Conservation (phyloP, 2,113 vertebrate genomes). For the Gila orcuttii region DNA sequence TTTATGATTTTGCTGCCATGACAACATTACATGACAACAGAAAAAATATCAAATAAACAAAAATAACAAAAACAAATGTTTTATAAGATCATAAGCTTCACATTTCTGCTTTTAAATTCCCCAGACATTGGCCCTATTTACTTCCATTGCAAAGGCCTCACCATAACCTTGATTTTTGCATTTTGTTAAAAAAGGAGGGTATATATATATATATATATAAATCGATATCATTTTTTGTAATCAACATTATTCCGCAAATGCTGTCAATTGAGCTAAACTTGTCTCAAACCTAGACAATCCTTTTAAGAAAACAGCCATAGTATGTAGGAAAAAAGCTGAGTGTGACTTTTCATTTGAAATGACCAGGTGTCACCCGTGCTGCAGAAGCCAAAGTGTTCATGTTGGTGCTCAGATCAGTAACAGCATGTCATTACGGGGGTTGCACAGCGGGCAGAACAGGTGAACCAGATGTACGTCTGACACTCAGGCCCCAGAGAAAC, state of each 20-base stretch:
- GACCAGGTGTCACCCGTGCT: conserved; percentile 26
- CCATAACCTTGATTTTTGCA: background rate
- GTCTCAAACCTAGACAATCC: background rate
- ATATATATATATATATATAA: background rate
- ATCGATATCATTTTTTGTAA: background rate
- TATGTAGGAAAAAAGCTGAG: background rate
- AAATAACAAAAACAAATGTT: background rate
- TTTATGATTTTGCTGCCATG: too few species aligned
- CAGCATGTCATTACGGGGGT: conserved; percentile 44
- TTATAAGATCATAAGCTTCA: background rate
- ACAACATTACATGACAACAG: too few species aligned
- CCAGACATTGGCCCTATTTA: background rate
- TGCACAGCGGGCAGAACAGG: conserved; percentile 29
- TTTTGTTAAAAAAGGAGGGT: background rate
- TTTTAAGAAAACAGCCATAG: background rate
- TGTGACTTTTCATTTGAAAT: conserved; percentile 39
- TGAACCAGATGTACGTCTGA: conserved; percentile 56
- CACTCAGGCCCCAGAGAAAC: conserved; percentile 64
- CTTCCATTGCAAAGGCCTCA: background rate
- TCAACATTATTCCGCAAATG: background rate
- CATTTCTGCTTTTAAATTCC: background rate
- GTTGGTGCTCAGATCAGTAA: conserved; percentile 48
- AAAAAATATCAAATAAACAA: background rate
- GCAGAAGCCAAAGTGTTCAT: conserved; percentile 45
- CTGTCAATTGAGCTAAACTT: background rate